Evolutionary conservation across 2,888 invertebrate genomes (phyloP).

Genomic region (Mimachlamys varia): DNA sequence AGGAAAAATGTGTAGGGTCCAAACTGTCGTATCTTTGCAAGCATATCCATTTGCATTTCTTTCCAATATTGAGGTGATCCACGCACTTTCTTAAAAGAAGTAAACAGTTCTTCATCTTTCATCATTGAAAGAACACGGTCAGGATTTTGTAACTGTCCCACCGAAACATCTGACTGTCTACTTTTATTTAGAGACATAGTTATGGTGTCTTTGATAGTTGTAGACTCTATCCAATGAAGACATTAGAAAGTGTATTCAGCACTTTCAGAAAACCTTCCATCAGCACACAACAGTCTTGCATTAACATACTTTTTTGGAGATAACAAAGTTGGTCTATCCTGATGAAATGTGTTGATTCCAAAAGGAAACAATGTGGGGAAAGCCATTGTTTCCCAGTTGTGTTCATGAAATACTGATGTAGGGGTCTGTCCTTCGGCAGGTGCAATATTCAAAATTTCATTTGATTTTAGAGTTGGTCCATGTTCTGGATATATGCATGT

Average conservation of each 20-base stretch:
- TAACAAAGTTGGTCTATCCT: slow-evolving; percentile 40
- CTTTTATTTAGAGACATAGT: slow-evolving; percentile 43
- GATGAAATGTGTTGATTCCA: slow-evolving; percentile 51
- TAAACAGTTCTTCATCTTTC: slow-evolving; percentile 46
- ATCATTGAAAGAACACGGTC: slow-evolving; percentile 41
- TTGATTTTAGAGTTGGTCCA: too few relatives aligned
- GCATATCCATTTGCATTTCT: slow-evolving; percentile 53
- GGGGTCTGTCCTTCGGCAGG: slow-evolving; percentile 52
- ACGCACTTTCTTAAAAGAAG: slow-evolving; percentile 49
- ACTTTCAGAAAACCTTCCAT: slow-evolving; percentile 50
- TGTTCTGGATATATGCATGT: too few relatives aligned
- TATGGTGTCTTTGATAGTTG: slow-evolving; percentile 40
- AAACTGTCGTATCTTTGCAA: slow-evolving; percentile 54
- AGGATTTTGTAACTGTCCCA: slow-evolving; percentile 41
- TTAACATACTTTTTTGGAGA: slow-evolving; percentile 51
- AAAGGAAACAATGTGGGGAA: slow-evolving; percentile 53
- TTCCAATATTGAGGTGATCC: slow-evolving; percentile 53
- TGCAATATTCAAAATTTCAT: too few relatives aligned
- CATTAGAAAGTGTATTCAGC: slow-evolving; percentile 51
- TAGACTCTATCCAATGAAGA: slow-evolving; percentile 49
- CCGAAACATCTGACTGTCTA: slow-evolving; percentile 44
- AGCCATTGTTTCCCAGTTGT: slow-evolving; percentile 49
- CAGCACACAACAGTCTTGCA: slow-evolving; percentile 45
- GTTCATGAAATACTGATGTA: slow-evolving; percentile 48
- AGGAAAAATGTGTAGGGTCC: slow-evolving; percentile 59